phyloP scores from a whole-genome alignment of 2,888 invertebrate genomes.

The Saturnia japonica region DNA sequence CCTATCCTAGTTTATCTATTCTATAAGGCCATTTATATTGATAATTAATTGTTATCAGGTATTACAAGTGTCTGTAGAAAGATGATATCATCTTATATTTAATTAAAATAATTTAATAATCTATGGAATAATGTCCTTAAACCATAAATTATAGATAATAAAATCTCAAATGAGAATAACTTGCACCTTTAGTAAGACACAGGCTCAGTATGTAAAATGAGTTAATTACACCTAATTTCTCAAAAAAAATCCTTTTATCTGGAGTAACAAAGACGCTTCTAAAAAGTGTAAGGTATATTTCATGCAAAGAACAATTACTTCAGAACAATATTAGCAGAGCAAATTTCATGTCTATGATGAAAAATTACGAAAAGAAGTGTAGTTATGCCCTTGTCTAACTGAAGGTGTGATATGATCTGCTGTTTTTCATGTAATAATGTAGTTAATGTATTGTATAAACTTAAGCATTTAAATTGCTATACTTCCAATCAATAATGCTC shows the following conservation, averaged over 20 bases:
- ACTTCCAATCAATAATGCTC: background rate
- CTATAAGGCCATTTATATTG: conserved; percentile 63
- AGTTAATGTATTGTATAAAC: background rate
- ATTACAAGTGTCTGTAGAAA: background rate
- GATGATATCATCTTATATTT: background rate
- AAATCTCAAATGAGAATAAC: background rate
- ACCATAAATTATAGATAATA: background rate
- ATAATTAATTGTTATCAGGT: conserved; percentile 32
- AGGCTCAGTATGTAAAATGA: no score
- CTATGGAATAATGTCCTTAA: background rate
- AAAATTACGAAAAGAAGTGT: no score
- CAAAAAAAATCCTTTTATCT: no score
- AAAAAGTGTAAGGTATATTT: no score
- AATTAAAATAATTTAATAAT: background rate
- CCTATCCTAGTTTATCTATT: conserved; percentile 81
- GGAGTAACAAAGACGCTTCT: no score
- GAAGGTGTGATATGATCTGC: background rate
- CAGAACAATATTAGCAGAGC: no score
- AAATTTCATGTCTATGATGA: no score
- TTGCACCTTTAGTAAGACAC: no score
- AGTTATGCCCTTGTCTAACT: no score
- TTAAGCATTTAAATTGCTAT: background rate
- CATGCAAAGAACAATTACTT: no score
- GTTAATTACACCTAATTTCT: no score
- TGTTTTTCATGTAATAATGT: background rate